Evolutionary conservation across 2,797 vertebrate species (phyloP).

Genomic region (Aratinga solstitialis): DNA sequence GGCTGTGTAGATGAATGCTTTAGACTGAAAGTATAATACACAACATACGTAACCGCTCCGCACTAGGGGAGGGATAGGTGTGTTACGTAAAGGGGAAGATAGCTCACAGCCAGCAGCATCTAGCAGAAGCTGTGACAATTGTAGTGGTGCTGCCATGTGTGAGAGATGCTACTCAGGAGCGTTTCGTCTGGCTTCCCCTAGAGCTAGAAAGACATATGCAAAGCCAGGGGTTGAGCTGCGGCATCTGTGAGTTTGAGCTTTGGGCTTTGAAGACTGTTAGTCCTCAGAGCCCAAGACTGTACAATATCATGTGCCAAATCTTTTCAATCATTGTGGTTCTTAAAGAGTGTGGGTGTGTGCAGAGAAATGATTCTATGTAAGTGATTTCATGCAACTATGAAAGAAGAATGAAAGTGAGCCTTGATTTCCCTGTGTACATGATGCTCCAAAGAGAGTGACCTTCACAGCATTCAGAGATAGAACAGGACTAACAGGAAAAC

Average conservation of each 20-base stretch:
- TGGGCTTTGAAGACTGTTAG: not conserved
- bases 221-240: not conserved
- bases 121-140: not conserved
- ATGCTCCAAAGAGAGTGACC: not conserved
- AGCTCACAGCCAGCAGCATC: not conserved
- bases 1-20: not conserved
- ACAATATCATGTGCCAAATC: not conserved
- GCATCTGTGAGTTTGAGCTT: not conserved
- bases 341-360: not conserved
- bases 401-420: not conserved
- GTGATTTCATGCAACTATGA: not conserved
- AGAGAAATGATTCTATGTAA: not conserved
- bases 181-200: not conserved
- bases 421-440: not conserved
- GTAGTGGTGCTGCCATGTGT: not conserved
- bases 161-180: not conserved
- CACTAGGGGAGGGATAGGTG: fast-evolving
- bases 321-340: not conserved
- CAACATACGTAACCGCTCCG: fast-evolving
- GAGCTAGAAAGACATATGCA: not conserved
- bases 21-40: not conserved
- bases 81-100: not conserved
- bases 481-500: not conserved
- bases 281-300: not conserved
- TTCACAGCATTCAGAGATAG: not conserved